Base-by-base conservation (phyloP, 2,797 vertebrate species). In the Salarias fasciatus region DNA sequence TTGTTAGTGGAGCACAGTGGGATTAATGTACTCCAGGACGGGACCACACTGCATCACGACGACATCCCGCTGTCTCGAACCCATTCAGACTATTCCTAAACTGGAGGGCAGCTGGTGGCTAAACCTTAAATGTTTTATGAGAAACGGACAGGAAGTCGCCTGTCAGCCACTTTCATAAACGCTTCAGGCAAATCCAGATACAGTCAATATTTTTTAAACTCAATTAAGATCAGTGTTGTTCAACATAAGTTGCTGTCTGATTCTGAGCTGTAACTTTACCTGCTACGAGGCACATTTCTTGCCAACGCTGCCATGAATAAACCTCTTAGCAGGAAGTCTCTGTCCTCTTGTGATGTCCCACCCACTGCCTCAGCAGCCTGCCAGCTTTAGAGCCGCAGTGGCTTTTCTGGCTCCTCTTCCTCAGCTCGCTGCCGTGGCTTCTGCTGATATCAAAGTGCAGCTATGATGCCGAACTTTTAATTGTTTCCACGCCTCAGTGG, bases 121-220 rank as follows among this genome's bases (percentile, higher is more conserved):
- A 29, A 40, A 48, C 38, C 38, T 14, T 70, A 36, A 75, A 79
- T 75, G 49, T 76, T 80, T 67, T 1, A 70, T 58, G 59, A 70
- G 61, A 4, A 33, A 42, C 24, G 12, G 40, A 68, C 62, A 63
- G n/a, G n/a, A n/a, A 40, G 30, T n/a, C n/a, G n/a, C n/a, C n/a
- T n/a, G n/a, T n/a, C n/a, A n/a, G n/a, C n/a, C n/a, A n/a, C n/a
- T n/a, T n/a, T n/a, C n/a, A n/a, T n/a, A n/a, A n/a, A 47, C 43
- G 15, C 53, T 31, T 4, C 33, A 28, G 43, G 18, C 35, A 45
- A 48, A 18, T 35, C 11, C n/a, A 15, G 35, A 54, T n/a, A 1
- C 36, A 31, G 43, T 63, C 60, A 71, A 72, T 44, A 38, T 3
- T 24, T 24, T n/a, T 24, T 24, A 18, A 24, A 18, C 18, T 24